Base-by-base conservation (phyloP, 2,113 vertebrate species). In the Phrynosoma platyrhinos region DNA sequence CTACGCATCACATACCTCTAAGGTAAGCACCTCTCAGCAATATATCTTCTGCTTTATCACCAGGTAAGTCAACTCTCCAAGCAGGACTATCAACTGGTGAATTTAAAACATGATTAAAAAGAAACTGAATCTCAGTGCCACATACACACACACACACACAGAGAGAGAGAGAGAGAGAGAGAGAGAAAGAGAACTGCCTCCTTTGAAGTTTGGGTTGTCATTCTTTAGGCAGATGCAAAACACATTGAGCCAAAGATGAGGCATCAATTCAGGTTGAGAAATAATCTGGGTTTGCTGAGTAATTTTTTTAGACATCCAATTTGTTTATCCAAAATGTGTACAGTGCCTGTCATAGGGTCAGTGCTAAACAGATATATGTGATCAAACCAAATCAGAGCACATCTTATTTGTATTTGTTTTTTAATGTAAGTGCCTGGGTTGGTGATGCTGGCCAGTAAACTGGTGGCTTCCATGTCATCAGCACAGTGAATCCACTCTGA, bases 21-120 rank as follows among this genome's bases (percentile, higher is more conserved):
- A 79, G 47, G 20, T 55, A 87, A 79, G 47, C 66, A 71, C 12
- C 42, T 71, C 14, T 58, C 52, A 58, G 66, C n/a, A 36, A 36
- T 79, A 18, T 47, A 36, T 27, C 47, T 79, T 86, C 52, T 87
- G 85, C 78, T 80, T 72, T 21, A 72, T 87, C 66, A 87, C 32
- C 78, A 87, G 52, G 68, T 87, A 72, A 58, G 52, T 72, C 21
- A 20, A 58, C 40, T 72, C 85, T 80, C 25, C 14, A 87, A 25
- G 23, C 72, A 87, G 25, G 4, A 4, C 40, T 40, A 40, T 52
- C 78, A 80, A 58, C 52, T 80, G 85, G 52, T 13, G 66, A 58
- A 5, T 30, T 30, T 87, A 80, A 80, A 87, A 58, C 66, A 52
- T 7, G 62, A 32, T 83, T 52, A 18, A 32, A 52, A 82, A 66